Conservation (phyloP, 2,113 vertebrate genomes). For the Chunga burmeisteri region DNA sequence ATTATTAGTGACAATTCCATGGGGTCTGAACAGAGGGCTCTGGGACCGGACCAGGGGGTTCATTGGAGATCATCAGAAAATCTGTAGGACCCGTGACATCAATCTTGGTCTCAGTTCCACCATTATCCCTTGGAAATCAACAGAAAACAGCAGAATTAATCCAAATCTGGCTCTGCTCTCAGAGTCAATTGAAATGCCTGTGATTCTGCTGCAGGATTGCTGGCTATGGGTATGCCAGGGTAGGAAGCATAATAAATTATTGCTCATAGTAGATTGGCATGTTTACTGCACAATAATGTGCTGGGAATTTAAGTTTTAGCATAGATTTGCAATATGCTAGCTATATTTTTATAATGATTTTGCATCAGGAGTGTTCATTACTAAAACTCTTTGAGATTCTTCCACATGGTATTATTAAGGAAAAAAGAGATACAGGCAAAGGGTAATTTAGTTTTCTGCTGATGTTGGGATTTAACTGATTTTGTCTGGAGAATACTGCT, state of each 20-base stretch:
- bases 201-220: neutral
- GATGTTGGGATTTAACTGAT: neutral
- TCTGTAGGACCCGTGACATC: neutral
- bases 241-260: neutral
- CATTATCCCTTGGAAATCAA: neutral
- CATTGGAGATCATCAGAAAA: neutral
- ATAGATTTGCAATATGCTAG: neutral
- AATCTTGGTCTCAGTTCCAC: neutral
- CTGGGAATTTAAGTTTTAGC: neutral
- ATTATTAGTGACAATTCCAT: neutral
- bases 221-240: neutral
- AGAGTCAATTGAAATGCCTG: neutral
- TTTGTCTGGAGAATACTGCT: neutral
- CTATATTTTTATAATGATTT: neutral
- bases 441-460: neutral
- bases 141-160: neutral
- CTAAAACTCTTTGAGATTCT: neutral
- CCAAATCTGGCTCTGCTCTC: neutral
- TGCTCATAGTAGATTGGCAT: neutral
- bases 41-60: neutral
- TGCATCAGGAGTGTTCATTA: neutral
- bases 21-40: neutral
- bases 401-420: neutral
- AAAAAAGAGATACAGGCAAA: neutral
- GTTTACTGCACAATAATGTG: neutral